These are phyloP conservation scores for Epicauta chinensis DNA, from an alignment of 1,140 invertebrate genomes.

Conservation along the genomic window DNA sequence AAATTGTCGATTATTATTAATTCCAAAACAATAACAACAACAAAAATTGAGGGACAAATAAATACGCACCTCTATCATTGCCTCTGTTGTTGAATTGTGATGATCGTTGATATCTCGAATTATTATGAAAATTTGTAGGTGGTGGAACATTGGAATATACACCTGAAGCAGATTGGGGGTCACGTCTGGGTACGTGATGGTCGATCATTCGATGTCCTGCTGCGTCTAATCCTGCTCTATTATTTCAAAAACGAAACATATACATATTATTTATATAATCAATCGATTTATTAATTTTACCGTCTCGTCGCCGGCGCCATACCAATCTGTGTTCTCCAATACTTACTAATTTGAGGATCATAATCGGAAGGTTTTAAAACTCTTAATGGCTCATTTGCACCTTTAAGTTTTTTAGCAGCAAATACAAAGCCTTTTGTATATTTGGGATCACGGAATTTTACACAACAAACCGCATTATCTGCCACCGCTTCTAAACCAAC, in stretches of 20 bases:
- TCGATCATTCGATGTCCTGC: slow-evolving; percentile 65
- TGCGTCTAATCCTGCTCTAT: slow-evolving; percentile 53
- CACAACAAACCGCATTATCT: slow-evolving; percentile 57
- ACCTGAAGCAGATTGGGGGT: no score
- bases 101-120: slow-evolving; percentile 1
- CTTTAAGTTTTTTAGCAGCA: slow-evolving; percentile 63
- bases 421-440: slow-evolving; percentile 73
- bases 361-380: slow-evolving; percentile 79
- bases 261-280: not conserved
- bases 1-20: no score
- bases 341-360: slow-evolving; percentile 56
- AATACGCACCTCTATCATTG: no score
- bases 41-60: not conserved
- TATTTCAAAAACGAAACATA: slow-evolving; percentile 2
- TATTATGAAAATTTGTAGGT: slow-evolving; percentile 18
- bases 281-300: slow-evolving; percentile 15
- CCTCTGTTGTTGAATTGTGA: not conserved
- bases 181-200: slow-evolving; percentile 32
- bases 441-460: slow-evolving; percentile 73
- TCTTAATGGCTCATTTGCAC: slow-evolving; percentile 61
- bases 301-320: slow-evolving; percentile 38
- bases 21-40: not conserved
- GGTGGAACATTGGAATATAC: slow-evolving; percentile 31
- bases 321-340: slow-evolving; percentile 68
- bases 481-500: slow-evolving; percentile 54